Evolutionary conservation across 1,140 invertebrate species (phyloP).

Genomic region (Drosophila hydei): DNA sequence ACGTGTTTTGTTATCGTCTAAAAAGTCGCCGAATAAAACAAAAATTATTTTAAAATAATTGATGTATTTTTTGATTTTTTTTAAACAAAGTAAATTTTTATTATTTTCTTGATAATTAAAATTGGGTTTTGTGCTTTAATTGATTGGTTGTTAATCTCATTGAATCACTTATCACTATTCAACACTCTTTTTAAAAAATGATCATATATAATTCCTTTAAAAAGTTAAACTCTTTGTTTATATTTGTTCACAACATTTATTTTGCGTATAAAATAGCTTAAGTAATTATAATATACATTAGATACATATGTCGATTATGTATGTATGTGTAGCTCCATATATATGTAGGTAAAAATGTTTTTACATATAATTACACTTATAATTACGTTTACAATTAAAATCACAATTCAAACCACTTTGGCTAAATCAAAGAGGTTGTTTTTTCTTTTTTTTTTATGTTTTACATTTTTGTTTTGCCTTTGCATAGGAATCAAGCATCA

Average conservation of each 20-base stretch:
- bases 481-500: conserved; percentile 56
- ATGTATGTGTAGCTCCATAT: conserved; percentile 2
- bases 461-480: conserved; percentile 49
- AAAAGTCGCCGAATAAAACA: too few relatives aligned
- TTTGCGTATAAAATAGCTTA: conserved; percentile 29
- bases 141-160: too few relatives aligned
- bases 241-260: conserved; percentile 15
- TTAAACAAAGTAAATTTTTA: too few relatives aligned
- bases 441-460: conserved; percentile 11
- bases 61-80: too few relatives aligned
- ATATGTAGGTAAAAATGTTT: conserved; percentile 41
- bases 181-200: too few relatives aligned
- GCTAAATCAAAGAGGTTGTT: conserved; percentile 3
- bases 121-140: too few relatives aligned
- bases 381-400: conserved; percentile 56
- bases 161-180: too few relatives aligned
- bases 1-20: too few relatives aligned
- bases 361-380: not conserved
- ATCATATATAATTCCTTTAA: not conserved
- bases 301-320: not conserved
- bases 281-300: conserved; percentile 22
- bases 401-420: conserved; percentile 56
- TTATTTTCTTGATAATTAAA: too few relatives aligned
- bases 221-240: not conserved
- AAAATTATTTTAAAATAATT: too few relatives aligned